phyloP scores from a whole-genome alignment of 2,797 vertebrate species.

The Chloroceryle inda region DNA sequence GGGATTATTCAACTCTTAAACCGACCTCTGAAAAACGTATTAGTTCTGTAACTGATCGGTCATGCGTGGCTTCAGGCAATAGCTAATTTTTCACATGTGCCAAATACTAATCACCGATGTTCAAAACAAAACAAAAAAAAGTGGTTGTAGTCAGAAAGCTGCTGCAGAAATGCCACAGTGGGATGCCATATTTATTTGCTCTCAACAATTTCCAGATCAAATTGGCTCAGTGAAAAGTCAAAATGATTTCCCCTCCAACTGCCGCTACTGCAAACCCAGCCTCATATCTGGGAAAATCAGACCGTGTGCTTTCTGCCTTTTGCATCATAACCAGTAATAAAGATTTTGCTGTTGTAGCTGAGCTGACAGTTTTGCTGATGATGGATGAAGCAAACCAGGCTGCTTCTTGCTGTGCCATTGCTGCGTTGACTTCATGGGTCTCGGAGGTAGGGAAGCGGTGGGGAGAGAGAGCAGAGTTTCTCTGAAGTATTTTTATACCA shows the following conservation, averaged over 20 bases:
- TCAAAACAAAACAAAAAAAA: not conserved
- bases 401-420: not conserved
- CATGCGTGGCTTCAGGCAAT: slow-evolving; percentile 54
- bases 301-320: slow-evolving; percentile 33
- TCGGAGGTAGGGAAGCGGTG: not conserved
- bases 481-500: not conserved
- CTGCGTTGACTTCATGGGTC: not conserved
- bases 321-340: slow-evolving; percentile 48
- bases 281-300: slow-evolving; percentile 49
- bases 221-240: slow-evolving; percentile 54
- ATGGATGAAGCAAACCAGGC: slow-evolving; percentile 44
- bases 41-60: slow-evolving; percentile 64
- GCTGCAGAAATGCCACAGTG: slow-evolving; percentile 47
- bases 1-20: slow-evolving; percentile 61
- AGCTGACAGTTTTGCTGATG: slow-evolving; percentile 53
- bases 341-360: slow-evolving; percentile 44
- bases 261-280: not conserved
- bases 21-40: slow-evolving; percentile 40
- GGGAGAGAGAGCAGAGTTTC: not conserved
- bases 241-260: slow-evolving; percentile 37
- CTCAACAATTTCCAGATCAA: slow-evolving; percentile 63
- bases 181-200: slow-evolving; percentile 56
- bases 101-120: slow-evolving; percentile 33
- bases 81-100: slow-evolving; percentile 62
- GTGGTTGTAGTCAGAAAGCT: not conserved